These are phyloP conservation scores for Nomada hirtipes DNA, from an alignment of 2,888 invertebrate genomes.

Conservation along the genomic window DNA sequence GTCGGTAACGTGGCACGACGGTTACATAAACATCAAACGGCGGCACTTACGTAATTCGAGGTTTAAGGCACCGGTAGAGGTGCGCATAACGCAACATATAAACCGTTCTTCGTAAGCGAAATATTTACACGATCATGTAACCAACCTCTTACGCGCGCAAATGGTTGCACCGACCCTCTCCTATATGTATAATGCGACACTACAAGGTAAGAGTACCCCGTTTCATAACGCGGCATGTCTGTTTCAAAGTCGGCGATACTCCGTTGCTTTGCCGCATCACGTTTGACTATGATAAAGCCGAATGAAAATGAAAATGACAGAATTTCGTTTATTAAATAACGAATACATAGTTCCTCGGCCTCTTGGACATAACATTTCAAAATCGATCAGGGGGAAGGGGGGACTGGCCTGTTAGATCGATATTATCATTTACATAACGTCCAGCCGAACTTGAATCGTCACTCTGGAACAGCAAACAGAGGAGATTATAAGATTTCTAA, in stretches of 20 bases:
- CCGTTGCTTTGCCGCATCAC: constrained; percentile 6
- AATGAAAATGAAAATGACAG: neutral
- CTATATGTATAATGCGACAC: constrained; percentile 51
- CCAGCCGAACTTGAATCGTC: neutral
- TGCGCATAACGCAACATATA: constrained; percentile 69
- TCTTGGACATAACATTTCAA: neutral
- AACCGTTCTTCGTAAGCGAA: constrained; percentile 76
- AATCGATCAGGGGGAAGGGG: too few species aligned
- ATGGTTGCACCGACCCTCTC: constrained; percentile 72
- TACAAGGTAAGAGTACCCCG: constrained; percentile 74
- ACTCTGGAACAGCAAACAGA: too few species aligned
- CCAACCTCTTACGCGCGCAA: constrained; percentile 73
- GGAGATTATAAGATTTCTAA: neutral
- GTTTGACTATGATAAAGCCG: constrained; percentile 19
- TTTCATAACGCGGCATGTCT: constrained; percentile 72
- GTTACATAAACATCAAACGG: constrained; percentile 75
- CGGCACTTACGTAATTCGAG: constrained; percentile 73
- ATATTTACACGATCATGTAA: constrained; percentile 80
- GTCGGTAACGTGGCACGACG: constrained; percentile 67
- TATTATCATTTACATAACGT: constrained; percentile 19
- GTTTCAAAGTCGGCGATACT: constrained; percentile 73
- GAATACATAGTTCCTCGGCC: neutral
- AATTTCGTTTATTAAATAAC: too few species aligned
- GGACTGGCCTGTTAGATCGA: too few species aligned
- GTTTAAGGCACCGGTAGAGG: constrained; percentile 67